Percentiles rank a stretch among this genome's conserved stretches.
Conservation (phyloP, 2,113 vertebrate genomes). For the Okapia johnstoni region DNA sequence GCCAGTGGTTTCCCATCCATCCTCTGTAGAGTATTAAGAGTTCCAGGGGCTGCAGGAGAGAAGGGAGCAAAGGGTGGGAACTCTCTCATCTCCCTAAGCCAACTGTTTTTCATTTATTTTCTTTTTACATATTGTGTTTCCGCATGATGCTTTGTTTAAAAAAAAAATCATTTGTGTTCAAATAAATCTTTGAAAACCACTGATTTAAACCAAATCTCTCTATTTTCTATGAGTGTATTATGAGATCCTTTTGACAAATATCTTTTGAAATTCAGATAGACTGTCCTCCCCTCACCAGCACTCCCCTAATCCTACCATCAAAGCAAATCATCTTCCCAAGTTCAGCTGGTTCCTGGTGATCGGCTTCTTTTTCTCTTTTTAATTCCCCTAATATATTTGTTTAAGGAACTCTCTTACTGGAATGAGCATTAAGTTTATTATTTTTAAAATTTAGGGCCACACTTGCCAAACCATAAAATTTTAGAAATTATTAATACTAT, state of each 20-base stretch:
- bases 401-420: background rate
- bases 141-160: background rate
- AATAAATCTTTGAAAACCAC: background rate
- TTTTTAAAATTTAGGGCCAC: background rate
- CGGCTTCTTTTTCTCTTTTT: background rate
- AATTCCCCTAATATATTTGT: background rate
- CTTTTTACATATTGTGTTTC: background rate
- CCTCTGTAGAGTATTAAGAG: background rate
- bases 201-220: background rate
- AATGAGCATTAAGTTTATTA: background rate
- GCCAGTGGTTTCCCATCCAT: background rate
- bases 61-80: background rate
- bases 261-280: slow-evolving; percentile 17
- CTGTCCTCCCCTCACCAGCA: background rate
- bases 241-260: background rate
- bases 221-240: background rate
- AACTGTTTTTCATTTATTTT: background rate
- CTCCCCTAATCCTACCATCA: background rate
- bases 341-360: background rate
- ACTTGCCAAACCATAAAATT: background rate
- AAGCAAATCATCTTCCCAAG: slow-evolving; percentile 4
- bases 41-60: background rate
- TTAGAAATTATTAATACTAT: background rate
- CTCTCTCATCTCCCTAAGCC: background rate
- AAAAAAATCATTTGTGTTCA: background rate